Base-by-base conservation (phyloP, 1,140 invertebrate species). In the Campodea augens region DNA sequence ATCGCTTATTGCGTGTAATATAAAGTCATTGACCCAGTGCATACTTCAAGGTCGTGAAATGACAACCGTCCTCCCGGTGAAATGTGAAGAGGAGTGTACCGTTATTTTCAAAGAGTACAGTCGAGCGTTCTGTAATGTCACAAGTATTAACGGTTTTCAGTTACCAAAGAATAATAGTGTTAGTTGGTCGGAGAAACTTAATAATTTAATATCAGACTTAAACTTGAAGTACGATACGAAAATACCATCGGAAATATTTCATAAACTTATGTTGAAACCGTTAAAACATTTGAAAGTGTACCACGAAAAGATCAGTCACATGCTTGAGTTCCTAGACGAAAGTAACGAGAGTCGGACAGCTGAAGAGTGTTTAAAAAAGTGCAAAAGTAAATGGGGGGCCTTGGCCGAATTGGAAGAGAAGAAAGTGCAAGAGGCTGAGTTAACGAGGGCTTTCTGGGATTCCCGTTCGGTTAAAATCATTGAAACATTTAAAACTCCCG, bases 401-500 rank as follows among this genome's bases (percentile, higher is more conserved):
- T 64, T 74, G 47, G 72, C 65, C 45, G 70, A 72, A 43, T 67
- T 70, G 53, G 75, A 73, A 55, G 72, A 72, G 49, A 70, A 69
- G 47, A 71, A 66, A 46, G 60, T 69, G 32, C 68, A 70, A 44
- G 71, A 78, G 55, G 81, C 82, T 0, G 77, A 81, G 47, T 52
- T 58, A 18, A 88, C 82, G 0, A 74, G 73, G 56, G 52, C 64
- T 22, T 86, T 85, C 68, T 88, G 82, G 83, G 74, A 81, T 53
- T 73, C 62, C 45, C 50, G 52, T 27, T 63, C 72, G 27, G 73
- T 75, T 0, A 78, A 77, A 60, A 55, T 68, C 10, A 60, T 77
- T 3, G 80, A 85, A 45, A 62, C 70, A 39, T 66, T 81, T 43
- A 69, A 71, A 53, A 71, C 66, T 7, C 74, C 80, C 20, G 62